Base-by-base conservation (phyloP, 1,140 invertebrate genomes). In the Conus betulinus region DNA sequence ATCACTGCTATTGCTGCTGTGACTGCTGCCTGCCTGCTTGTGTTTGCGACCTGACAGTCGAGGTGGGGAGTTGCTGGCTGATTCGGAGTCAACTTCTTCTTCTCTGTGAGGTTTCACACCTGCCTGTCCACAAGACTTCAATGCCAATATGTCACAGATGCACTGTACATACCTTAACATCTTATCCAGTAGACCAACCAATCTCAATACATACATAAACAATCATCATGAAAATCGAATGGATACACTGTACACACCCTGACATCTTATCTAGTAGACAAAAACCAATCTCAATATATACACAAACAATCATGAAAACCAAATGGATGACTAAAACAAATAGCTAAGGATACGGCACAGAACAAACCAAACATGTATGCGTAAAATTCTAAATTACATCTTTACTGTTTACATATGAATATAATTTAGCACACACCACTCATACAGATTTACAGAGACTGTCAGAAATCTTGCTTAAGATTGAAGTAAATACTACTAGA, bases 1-100 rank as follows among this genome's bases (percentile, higher is more conserved):
- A 17, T 90, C 92, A 83, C 92, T 92, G 85, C 92, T 93, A 6
- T 85, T 89, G 39, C 88, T 87, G 82, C 89, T 55, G n/a, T 84
- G 82, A 84, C 86, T 90, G 53, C 89, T 87, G n/a, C 90, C 90
- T 82, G 89, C 90, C n/a, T 88, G 90, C 67, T 92, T 92, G 17
- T 90, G 83, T 76, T 92, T 92, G 39, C 90, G 85, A n/a, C 85
- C 88, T 53, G 87, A 88, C 63, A 71, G 89, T 23, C 39, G 89
- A 81, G 57, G 90, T 87, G 88, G 88, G 39, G 88, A 91, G 39
- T 52, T 74, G 57, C 83, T 85, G 52, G 63, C 84, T 39, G 84
- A 63, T 60, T 78, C 84, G 81, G 88, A 63, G 39, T 82, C 74
- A 5, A 52, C 52, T 10, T 85, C 76, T 67, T 79, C 79, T 63